Evolutionary conservation across 2,888 invertebrate species (phyloP), one percentile per base, ranked within the genome.

Genomic region (Prosapia bicincta): DNA sequence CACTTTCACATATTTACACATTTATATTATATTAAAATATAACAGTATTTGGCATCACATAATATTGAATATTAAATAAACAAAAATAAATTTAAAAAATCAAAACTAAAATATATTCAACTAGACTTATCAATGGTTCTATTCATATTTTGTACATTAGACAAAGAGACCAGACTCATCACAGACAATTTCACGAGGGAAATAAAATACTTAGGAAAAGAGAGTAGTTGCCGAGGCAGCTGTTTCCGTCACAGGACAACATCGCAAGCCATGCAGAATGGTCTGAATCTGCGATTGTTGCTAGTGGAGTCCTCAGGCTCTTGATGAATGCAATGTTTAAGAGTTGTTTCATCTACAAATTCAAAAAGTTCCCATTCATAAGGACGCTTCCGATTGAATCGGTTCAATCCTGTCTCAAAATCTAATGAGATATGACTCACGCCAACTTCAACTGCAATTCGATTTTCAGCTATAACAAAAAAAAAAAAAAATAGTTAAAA

Each of bases 201-300:
- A 71, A 70, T 70, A 67, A 70, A 67, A 71, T 70, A 70, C 75
- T 70, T 65, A 65, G 9, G 75, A 70, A 65, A 24, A 20, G 38
- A 38, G 13, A 38, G 38, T 2, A n/a, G 71, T 26, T n/a, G 26
- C 26, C 69, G 74, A 69, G 74, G 69, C 32, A 67, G 32, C 74
- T 24, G 43, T 74, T 68, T 69, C 69, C 71, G 79, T 79, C 79
- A 79, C 79, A 79, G 79, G 79, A 79, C 76, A 77, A 75, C 71
- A 70, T 78, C 78, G 73, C 79, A 79, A 72, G 75, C 74, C 70
- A 76, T 69, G 75, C 79, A 78, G 72, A 79, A 74, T 26, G 75
- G 77, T 74, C 77, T 79, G 30, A 68, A 74, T 13, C 74, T 28
- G 43, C 43, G 15, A 43, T 38, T 20, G 69, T 68, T 65, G 68